Base-by-base conservation (phyloP, 1,140 invertebrate genomes). In the Sminthurides bifidus region DNA sequence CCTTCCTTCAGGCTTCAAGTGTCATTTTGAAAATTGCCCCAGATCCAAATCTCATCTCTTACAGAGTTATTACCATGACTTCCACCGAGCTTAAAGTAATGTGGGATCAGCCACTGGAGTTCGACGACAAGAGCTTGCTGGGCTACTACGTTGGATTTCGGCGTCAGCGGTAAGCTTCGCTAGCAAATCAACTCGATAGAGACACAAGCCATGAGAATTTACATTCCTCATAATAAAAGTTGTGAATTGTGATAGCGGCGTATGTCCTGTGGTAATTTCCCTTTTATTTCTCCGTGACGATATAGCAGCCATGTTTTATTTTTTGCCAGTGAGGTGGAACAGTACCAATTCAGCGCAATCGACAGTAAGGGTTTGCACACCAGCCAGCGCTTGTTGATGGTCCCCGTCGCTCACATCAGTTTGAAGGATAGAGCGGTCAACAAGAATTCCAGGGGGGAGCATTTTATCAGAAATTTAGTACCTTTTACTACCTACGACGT, bases 401-500 rank as follows among this genome's bases (percentile, higher is more conserved):
- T 17, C 41, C 10, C 10, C 24, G 41, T 15, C 41, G 8, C 41
- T 14, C 8, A 10, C 41, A 21, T 6, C 24, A 43, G 6, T 21
- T 15, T 8, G 6, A 43, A 43, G 10, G 41, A 43, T 43, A 19
- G n/a, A 10, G 24, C n/a, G 10, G 17, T 6, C 10, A 17, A 33
- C 3, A 8, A 31, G 17, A 31, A 29, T 26, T 26, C 44, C 15
- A 5, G 30, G 29, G 33, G 45, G n/a, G 49, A 58, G 52, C 62
- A 52, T 56, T 57, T 60, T 12, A 50, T 67, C 31, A 50, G 30
- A 12, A 59, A 63, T 35, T 58, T 73, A n/a, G 56, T 60, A 40
- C 65, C 68, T n/a, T 68, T 64, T 46, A 71, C 70, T 4, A 62
- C 67, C 19, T 73, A 73, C 54, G 64, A 67, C 49, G 62, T 73